Evolutionary conservation across 2,797 vertebrate genomes (phyloP), one percentile per base, ranked within the genome.

Genomic region (Vipera latastei): DNA sequence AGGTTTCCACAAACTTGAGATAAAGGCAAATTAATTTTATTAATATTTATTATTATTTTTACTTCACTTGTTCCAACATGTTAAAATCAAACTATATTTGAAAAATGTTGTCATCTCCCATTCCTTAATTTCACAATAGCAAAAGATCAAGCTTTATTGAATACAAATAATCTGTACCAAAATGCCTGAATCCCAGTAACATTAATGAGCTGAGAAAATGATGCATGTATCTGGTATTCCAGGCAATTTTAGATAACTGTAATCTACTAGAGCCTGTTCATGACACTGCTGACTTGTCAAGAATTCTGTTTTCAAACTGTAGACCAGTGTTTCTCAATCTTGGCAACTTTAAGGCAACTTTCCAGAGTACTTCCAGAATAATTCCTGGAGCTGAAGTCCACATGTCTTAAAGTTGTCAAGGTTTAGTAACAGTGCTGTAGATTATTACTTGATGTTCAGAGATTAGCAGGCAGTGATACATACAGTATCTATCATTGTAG

Each of bases 21-120:
- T 0, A 92, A 0, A 26, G 97, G 98, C 98, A 97, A 98, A 91
- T 95, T 57, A 94, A 89, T 1, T 91, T 83, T 44, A 59, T 59
- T 60, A 48, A n/a, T 51, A 63, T 65, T 83, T 44, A 20, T 6
- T 65, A 26, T 6, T 88, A 57, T 57, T 63, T 57, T 28, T 6
- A 92, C 13, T 69, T 28, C 20, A 12, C 53, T n/a, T 88, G 25
- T 73, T 59, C 28, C 25, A 87, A 65, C 55, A 91, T 22, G 13
- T 57, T 63, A 88, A 14, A 88, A 92, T 26, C 12, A 69, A 26
- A 65, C 22, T 26, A 14, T 26, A n/a, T 91, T 53, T 69, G 28
- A 22, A 22, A 69, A 44, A 1, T 1, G 18, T 57, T 48, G 4
- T 9, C 18, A 5, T 7, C 20, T 3, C 8, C 25, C 28, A n/a